Percentiles rank a stretch among this genome's conserved stretches.
Conservation (phyloP, 2,113 vertebrate genomes). For the Xyrauchen texanus region DNA sequence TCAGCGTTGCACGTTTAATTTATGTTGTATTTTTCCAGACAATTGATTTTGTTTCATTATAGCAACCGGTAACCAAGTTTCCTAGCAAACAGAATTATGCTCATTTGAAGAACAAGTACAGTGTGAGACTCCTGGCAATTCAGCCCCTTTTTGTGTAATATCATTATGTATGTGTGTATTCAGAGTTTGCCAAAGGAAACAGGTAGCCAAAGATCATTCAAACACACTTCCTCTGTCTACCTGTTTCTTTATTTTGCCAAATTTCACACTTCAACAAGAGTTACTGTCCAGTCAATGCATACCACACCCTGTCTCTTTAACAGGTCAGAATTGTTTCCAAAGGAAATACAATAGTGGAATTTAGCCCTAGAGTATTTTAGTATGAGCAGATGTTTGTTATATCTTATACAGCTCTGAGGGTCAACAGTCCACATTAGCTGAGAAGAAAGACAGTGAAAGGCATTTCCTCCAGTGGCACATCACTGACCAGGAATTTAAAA, state of each 20-base stretch:
- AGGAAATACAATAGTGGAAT: conserved; percentile 43
- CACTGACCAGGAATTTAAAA: conserved; percentile 45
- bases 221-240: conserved; percentile 58
- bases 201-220: conserved; percentile 54
- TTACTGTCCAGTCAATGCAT: conserved; percentile 19
- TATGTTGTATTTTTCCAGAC: no score
- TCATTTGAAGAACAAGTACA: background rate
- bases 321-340: conserved; percentile 40
- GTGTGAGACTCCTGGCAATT: background rate
- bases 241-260: conserved; percentile 53
- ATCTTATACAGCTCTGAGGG: background rate
- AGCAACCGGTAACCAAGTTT: no score
- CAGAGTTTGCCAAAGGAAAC: conserved; percentile 51
- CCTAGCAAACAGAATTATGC: no score
- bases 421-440: conserved; percentile 34
- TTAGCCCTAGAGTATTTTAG: conserved; percentile 15
- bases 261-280: conserved; percentile 18
- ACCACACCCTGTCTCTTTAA: conserved; percentile 9
- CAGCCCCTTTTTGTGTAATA: conserved; percentile 17
- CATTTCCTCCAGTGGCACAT: conserved; percentile 47
- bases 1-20: no score
- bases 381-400: conserved; percentile 28
- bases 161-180: conserved; percentile 15
- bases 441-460: conserved; percentile 46
- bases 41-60: no score